Evolutionary conservation across 2,888 invertebrate genomes (phyloP).

Genomic region (Cyclophora albipunctata): DNA sequence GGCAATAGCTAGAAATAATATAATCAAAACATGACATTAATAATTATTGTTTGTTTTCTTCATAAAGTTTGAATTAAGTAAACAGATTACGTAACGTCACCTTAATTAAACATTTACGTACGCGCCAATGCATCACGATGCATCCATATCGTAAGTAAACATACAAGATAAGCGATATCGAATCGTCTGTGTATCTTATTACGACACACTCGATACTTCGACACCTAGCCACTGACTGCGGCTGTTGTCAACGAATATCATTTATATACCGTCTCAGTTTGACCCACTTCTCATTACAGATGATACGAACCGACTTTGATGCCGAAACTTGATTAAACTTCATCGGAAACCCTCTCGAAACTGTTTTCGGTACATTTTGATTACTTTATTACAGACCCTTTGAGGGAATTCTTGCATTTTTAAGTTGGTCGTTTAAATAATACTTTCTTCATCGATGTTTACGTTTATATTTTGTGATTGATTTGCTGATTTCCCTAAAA

Average conservation of each 20-base stretch:
- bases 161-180: conserved; percentile 56
- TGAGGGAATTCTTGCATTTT: not conserved
- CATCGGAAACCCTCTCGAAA: not conserved
- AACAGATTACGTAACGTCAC: conserved; percentile 22
- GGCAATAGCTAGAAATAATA: too few relatives aligned
- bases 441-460: not conserved
- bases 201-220: conserved; percentile 56
- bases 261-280: conserved; percentile 36
- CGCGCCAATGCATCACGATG: conserved; percentile 53
- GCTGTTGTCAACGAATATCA: conserved; percentile 40
- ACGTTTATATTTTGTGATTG: not conserved
- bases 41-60: too few relatives aligned
- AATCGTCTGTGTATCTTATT: conserved; percentile 58
- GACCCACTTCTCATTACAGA: conserved; percentile 37
- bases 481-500: conserved; percentile 11
- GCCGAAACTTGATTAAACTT: conserved; percentile 7
- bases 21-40: too few relatives aligned
- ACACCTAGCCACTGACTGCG: conserved; percentile 53
- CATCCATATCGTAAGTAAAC: conserved; percentile 57
- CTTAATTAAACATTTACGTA: conserved; percentile 55
- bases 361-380: not conserved
- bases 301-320: conserved; percentile 8
- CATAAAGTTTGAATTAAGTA: too few relatives aligned
- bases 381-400: not conserved
- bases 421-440: too few relatives aligned